Evolutionary conservation across 2,888 invertebrate genomes (phyloP).

Genomic region (Pachymerium ferrugineum): DNA sequence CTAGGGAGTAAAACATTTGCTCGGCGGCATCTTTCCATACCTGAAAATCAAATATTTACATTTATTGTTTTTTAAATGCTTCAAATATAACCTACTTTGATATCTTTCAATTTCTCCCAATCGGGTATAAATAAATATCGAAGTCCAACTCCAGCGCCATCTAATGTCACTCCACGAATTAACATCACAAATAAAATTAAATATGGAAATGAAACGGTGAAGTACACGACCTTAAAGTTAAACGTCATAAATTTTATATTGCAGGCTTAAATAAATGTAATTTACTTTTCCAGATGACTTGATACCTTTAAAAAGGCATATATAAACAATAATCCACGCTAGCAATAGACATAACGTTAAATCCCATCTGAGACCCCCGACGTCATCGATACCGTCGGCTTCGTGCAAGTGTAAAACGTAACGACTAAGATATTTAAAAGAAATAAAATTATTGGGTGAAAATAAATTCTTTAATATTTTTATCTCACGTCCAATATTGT

Average conservation of each 20-base stretch:
- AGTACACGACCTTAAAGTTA: constrained; percentile 42
- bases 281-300: constrained; percentile 43
- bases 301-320: constrained; percentile 44
- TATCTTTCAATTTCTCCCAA: constrained; percentile 41
- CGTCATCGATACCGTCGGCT: constrained; percentile 39
- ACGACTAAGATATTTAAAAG: constrained; percentile 38
- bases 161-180: constrained; percentile 41
- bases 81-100: constrained; percentile 39
- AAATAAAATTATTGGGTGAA: neutral
- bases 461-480: neutral
- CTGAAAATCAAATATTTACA: constrained; percentile 39
- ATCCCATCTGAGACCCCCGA: constrained; percentile 44
- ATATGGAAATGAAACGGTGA: constrained; percentile 44
- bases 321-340: constrained; percentile 43
- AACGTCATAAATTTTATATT: neutral
- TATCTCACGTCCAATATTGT: constrained; percentile 47
- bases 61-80: neutral
- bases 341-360: constrained; percentile 42
- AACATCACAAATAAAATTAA: constrained; percentile 42
- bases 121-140: constrained; percentile 42
- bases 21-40: constrained; percentile 80
- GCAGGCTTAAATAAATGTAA: neutral
- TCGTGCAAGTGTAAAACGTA: constrained; percentile 38
- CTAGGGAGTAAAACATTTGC: constrained; percentile 77
- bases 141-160: constrained; percentile 43